These are phyloP conservation scores for Acrobasis consociella DNA, from an alignment of 2,888 invertebrate species.

Conservation along the genomic window DNA sequence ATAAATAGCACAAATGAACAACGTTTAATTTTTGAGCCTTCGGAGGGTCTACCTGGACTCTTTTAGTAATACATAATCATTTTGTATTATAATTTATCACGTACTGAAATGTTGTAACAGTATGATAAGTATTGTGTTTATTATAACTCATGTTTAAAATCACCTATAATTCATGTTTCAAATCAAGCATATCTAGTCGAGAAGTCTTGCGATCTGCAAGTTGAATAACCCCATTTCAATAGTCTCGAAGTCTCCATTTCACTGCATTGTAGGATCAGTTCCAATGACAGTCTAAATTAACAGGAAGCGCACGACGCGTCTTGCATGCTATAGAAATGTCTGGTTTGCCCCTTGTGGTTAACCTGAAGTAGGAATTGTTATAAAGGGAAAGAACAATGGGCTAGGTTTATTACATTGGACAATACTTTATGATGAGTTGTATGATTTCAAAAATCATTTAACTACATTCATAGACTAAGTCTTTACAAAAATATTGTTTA, in stretches of 20 bases:
- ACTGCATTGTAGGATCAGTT: slow-evolving; percentile 10
- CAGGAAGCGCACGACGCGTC: slow-evolving; percentile 12
- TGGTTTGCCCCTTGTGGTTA: background rate
- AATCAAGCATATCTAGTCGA: background rate
- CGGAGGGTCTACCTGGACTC: no score
- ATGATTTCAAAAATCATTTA: no score
- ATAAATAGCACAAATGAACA: no score
- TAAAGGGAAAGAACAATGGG: slow-evolving; percentile 3
- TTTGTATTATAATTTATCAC: no score
- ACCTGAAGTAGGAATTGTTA: slow-evolving; percentile 8
- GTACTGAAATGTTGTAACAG: no score
- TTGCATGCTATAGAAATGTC: slow-evolving; percentile 8
- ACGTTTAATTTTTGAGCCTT: no score
- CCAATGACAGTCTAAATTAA: slow-evolving; percentile 7
- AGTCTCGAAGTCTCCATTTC: slow-evolving; percentile 9
- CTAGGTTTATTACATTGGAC: background rate
- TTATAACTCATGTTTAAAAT: no score
- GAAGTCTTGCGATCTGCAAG: slow-evolving; percentile 6
- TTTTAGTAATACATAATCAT: no score
- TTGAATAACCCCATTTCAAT: slow-evolving; percentile 17
- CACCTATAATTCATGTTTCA: background rate
- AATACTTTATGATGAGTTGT: no score
- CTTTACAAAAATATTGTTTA: no score
- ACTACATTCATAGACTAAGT: no score
- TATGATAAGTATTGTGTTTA: background rate